These are phyloP conservation scores for Hypselothyrea guttata DNA, from an alignment of 2,888 invertebrate species.

Conservation along the genomic window DNA sequence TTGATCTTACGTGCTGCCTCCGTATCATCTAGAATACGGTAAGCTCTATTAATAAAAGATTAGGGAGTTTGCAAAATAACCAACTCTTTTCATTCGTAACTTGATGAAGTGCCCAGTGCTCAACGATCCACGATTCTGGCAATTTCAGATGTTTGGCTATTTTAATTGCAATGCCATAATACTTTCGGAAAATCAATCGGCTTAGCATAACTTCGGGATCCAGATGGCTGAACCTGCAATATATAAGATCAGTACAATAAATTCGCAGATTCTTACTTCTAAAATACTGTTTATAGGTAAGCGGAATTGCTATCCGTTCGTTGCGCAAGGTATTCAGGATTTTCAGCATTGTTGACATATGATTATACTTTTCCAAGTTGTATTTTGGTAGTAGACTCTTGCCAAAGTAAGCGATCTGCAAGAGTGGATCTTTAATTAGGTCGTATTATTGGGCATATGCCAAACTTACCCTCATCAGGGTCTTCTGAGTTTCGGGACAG, in stretches of 20 bases:
- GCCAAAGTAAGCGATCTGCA: slow-evolving; percentile 95
- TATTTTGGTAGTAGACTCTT: slow-evolving; percentile 93
- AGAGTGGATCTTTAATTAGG: slow-evolving; percentile 2
- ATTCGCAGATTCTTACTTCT: too few relatives aligned
- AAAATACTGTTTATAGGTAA: slow-evolving; percentile 94
- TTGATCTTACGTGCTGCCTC: slow-evolving; percentile 94
- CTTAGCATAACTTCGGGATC: slow-evolving; percentile 91
- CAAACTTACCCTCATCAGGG: slow-evolving; percentile 88
- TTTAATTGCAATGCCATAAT: slow-evolving; percentile 94
- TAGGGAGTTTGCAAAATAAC: not conserved
- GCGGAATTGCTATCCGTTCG: slow-evolving; percentile 92
- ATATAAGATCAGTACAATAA: not conserved
- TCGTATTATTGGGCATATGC: not conserved
- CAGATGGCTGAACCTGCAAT: slow-evolving; percentile 86
- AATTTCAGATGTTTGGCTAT: slow-evolving; percentile 94
- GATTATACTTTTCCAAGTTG: slow-evolving; percentile 90
- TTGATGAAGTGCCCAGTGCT: slow-evolving; percentile 98
- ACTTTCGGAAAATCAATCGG: slow-evolving; percentile 92
- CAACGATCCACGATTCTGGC: slow-evolving; percentile 93
- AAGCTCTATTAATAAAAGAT: not conserved
- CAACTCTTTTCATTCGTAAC: slow-evolving; percentile 84
- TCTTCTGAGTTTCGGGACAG: slow-evolving; percentile 92
- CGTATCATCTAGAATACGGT: slow-evolving; percentile 86
- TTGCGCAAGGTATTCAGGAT: slow-evolving; percentile 95
- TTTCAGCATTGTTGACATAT: slow-evolving; percentile 91